Evolutionary conservation across 2,797 vertebrate genomes (phyloP).

Genomic region (Sciurus carolinensis): DNA sequence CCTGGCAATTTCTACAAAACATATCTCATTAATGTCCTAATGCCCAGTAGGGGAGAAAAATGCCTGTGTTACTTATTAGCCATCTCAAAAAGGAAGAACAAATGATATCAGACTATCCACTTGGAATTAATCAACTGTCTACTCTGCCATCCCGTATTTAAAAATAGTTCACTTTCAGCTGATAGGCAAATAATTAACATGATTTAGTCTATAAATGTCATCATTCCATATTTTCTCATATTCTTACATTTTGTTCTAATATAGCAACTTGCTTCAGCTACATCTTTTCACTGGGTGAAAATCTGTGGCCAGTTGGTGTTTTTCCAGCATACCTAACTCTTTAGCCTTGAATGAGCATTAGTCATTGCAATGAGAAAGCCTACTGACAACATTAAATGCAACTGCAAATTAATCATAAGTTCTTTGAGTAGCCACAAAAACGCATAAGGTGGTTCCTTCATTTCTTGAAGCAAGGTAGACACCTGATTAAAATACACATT

Average conservation of each 20-base stretch:
- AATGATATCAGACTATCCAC: background rate
- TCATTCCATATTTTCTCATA: background rate
- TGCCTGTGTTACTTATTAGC: conserved; percentile 17
- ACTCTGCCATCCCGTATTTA: background rate
- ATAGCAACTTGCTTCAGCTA: background rate
- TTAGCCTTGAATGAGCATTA: background rate
- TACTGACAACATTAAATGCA: background rate
- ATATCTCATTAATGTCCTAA: background rate
- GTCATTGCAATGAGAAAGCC: background rate
- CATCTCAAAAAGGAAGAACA: conserved; percentile 22
- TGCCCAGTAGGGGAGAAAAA: background rate
- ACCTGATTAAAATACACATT: conserved; percentile 49
- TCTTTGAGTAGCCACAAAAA: conserved; percentile 35
- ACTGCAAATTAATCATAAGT: background rate
- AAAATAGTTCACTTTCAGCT: conserved; percentile 15
- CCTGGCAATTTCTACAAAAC: background rate
- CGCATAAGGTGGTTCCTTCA: background rate
- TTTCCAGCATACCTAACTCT: background rate
- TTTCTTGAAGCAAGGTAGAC: background rate
- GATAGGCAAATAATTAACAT: conserved; percentile 46
- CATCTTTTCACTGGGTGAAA: background rate
- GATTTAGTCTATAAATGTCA: background rate
- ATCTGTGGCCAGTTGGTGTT: background rate
- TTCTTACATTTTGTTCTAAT: background rate
- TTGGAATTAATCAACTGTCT: conserved; percentile 7